Evolutionary conservation across 1,140 invertebrate genomes (phyloP), one percentile per base, ranked within the genome.

Genomic region (Triops longicaudatus): DNA sequence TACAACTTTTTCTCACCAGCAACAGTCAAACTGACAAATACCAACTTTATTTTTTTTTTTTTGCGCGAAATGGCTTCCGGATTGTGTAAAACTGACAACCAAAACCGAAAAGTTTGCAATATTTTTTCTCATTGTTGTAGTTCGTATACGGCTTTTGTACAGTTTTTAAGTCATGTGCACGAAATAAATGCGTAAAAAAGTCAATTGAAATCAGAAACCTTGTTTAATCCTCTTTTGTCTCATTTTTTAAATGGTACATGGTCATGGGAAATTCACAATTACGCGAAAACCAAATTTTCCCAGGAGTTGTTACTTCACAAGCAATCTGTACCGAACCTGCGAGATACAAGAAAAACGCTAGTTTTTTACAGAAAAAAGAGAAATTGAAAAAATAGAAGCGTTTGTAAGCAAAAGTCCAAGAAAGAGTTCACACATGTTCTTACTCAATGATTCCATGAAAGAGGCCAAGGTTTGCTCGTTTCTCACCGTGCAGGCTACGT

Each of bases 401-500:
- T 44, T 44, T 44, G 3, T 44, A 17, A 44, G 17, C 31, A 37
- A 37, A 37, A 37, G 7, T 37, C 31, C 31, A 37, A 2, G 31
- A 4, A 4, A 37, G 7, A 7, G 7, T 37, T 37, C 31, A 2
- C 31, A 37, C 7, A 7, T 37, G 31, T 37, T 37, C 31, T 22
- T 22, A 63, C 50, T 63, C 22, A 63, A 22, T 6, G 50, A 17
- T 63, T 63, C 0, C 50, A 63, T 17, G 50, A 75, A 75, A 9
- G 37, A 12, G 14, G 37, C 37, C 26, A 75, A 27, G 44, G 74
- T 75, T 31, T 28, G 37, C 37, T 75, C 74, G 17, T 75, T 75
- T n/a, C 74, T 31, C 27, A 75, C 74, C 26, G 74, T 75, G 42
- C 74, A 43, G 1, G 74, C 74, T 14, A 75, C 4, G 74, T 43